A percentile compares a stretch with the other conserved stretches of the same genome.
These are phyloP conservation scores for Eclectus roratus DNA, from an alignment of 2,113 vertebrate species.

Conservation along the genomic window DNA sequence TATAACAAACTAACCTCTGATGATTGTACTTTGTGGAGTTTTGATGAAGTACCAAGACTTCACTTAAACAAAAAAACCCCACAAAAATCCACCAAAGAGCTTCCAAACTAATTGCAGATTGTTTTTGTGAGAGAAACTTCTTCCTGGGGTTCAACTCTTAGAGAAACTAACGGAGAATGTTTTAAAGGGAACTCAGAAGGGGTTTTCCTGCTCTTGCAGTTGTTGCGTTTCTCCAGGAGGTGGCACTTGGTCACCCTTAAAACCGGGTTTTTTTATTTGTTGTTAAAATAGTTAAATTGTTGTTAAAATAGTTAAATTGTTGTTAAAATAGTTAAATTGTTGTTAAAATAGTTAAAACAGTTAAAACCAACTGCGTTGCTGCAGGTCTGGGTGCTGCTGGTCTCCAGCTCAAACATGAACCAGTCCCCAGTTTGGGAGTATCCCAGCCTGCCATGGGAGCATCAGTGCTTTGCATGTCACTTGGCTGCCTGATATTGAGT, in stretches of 20 bases:
- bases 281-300: too few species aligned
- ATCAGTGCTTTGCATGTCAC: not conserved
- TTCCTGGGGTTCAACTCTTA: not conserved
- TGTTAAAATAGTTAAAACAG: too few species aligned
- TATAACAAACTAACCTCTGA: not conserved
- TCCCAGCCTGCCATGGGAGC: not conserved
- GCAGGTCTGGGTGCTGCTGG: not conserved
- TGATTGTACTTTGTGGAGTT: not conserved
- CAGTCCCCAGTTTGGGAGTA: not conserved
- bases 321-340: too few species aligned
- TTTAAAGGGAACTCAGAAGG: fast-evolving
- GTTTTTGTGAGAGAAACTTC: not conserved
- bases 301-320: too few species aligned
- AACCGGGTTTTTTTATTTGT: too few species aligned
- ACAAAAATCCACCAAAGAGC: not conserved
- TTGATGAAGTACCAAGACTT: not conserved
- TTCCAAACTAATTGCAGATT: not conserved
- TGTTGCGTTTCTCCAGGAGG: not conserved
- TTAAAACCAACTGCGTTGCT: too few species aligned
- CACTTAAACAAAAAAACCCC: not conserved
- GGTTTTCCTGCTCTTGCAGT: not conserved
- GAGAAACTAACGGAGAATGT: not conserved
- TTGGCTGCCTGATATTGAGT: not conserved
- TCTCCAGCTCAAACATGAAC: not conserved
- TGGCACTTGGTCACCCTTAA: not conserved